phyloP scores from a whole-genome alignment of 2,113 vertebrate genomes.

The Ascaphus truei region DNA sequence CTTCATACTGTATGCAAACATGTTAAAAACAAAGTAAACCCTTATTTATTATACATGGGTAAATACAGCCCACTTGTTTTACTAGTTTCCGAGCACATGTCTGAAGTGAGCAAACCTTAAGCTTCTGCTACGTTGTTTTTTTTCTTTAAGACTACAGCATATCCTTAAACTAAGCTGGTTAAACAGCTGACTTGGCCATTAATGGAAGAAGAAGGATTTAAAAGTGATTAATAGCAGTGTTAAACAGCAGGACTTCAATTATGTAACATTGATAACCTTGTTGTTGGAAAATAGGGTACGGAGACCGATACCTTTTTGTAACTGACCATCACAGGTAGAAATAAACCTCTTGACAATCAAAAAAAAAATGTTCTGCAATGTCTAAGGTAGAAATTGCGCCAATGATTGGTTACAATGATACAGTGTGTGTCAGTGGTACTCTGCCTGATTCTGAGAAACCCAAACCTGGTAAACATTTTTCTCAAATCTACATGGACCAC shows the following conservation, averaged over 20 bases:
- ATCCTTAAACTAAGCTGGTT: constrained; percentile 27
- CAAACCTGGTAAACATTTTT: no score
- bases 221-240: constrained; percentile 13
- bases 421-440: no score
- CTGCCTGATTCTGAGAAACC: no score
- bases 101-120: background rate
- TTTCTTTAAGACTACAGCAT: constrained; percentile 8
- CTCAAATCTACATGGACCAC: no score
- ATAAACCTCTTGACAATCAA: background rate
- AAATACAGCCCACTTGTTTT: no score
- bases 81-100: no score
- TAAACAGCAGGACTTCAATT: constrained; percentile 24
- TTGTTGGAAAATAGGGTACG: background rate
- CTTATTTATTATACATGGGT: no score
- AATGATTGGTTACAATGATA: background rate
- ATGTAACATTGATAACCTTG: constrained; percentile 23
- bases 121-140: background rate
- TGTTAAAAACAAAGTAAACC: no score
- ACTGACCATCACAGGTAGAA: background rate
- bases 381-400: background rate
- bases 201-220: constrained; percentile 19
- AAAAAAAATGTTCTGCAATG: background rate
- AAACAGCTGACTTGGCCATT: constrained; percentile 17
- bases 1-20: no score
- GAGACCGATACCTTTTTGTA: background rate